A percentile compares a stretch with the other conserved stretches of the same genome.
Evolutionary conservation across 2,888 invertebrate genomes (phyloP).

Genomic region (Graphium colonna): DNA sequence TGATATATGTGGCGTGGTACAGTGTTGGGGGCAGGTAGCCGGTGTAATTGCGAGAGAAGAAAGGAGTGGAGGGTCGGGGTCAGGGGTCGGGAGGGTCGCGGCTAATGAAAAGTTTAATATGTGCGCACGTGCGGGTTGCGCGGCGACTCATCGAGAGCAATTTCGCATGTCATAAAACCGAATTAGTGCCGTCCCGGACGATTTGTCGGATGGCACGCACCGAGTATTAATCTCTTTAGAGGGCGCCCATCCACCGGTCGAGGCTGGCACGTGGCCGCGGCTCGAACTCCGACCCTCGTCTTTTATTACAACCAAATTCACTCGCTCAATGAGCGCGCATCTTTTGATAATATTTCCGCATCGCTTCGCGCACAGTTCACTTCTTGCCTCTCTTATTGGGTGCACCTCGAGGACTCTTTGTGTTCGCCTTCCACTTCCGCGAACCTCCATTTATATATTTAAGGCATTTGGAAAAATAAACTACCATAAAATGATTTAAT

Average conservation of each 20-base stretch:
- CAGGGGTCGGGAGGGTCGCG: not conserved
- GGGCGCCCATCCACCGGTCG: constrained; percentile 17
- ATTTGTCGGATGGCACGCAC: constrained; percentile 37
- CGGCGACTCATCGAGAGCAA: constrained; percentile 73
- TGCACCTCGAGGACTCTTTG: not conserved
- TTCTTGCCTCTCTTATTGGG: not conserved
- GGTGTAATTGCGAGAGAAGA: not conserved
- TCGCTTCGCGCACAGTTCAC: constrained; percentile 12
- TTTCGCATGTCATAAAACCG: constrained; percentile 78
- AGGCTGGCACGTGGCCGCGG: constrained; percentile 31
- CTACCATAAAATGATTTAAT: too few relatives aligned
- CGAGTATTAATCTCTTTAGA: constrained; percentile 26
- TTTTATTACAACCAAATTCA: constrained; percentile 22
- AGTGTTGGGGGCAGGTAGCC: not conserved
- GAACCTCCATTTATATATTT: too few relatives aligned
- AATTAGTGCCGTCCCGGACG: constrained; percentile 50
- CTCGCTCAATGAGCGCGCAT: constrained; percentile 17
- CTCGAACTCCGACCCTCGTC: constrained; percentile 1
- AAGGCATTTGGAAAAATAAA: too few relatives aligned
- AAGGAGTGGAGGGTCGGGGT: not conserved
- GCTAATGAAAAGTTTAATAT: constrained; percentile 23
- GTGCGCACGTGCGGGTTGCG: constrained; percentile 24
- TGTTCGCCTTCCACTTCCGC: not conserved
- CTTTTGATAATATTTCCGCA: constrained; percentile 22
- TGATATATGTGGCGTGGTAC: too few relatives aligned